A percentile compares a stretch with the other conserved stretches of the same genome.
Evolutionary conservation across 2,113 vertebrate species (phyloP).

Genomic region (Trochalopteron elliotii): DNA sequence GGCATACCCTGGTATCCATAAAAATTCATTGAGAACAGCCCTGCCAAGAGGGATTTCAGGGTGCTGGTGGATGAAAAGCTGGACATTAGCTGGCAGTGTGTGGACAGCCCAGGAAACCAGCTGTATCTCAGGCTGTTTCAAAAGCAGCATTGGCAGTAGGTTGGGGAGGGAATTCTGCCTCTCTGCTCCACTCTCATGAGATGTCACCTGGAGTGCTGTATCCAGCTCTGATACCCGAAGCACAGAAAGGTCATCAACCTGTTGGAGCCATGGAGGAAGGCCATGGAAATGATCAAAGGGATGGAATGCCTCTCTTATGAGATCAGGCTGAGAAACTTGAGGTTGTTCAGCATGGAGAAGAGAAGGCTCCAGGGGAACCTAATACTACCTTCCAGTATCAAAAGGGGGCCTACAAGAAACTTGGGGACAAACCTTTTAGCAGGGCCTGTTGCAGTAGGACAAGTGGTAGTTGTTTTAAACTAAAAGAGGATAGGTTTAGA

Average conservation of each 20-base stretch:
- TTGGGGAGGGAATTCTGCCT: not conserved
- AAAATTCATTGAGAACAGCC: not conserved
- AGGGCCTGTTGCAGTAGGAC: not conserved
- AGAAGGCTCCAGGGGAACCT: not conserved
- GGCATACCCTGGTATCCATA: not conserved
- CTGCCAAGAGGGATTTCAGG: not conserved
- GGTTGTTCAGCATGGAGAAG: not conserved
- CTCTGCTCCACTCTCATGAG: accelerated
- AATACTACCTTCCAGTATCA: not conserved
- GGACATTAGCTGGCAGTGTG: not conserved
- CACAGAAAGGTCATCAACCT: not conserved
- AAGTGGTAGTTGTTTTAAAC: not conserved
- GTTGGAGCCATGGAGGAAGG: not conserved
- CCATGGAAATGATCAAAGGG: not conserved
- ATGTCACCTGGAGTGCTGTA: not conserved
- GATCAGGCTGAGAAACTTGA: not conserved
- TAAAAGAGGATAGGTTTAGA: not conserved
- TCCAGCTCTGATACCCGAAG: not conserved
- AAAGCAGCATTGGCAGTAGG: not conserved
- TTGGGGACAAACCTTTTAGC: not conserved
- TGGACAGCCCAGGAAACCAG: not conserved
- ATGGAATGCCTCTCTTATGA: not conserved
- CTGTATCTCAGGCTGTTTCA: not conserved
- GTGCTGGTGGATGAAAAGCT: not conserved
- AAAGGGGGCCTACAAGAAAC: not conserved